These are phyloP conservation scores for Siniperca chuatsi DNA, from an alignment of 2,113 vertebrate genomes.

Conservation along the genomic window DNA sequence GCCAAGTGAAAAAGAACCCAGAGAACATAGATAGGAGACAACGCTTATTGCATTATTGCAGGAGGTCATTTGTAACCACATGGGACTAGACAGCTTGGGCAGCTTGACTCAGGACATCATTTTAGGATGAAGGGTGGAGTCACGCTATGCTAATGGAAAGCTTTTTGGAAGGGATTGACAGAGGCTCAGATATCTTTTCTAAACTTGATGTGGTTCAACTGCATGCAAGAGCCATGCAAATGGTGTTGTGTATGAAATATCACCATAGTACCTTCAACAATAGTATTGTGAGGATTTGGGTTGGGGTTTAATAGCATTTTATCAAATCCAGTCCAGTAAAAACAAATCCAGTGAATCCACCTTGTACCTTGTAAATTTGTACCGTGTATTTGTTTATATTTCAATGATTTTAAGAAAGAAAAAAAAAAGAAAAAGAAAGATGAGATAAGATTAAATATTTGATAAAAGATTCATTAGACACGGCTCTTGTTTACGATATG, in stretches of 20 bases:
- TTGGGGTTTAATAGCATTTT: neutral
- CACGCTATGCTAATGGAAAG: neutral
- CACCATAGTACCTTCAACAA: neutral
- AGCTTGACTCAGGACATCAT: conserved; percentile 69
- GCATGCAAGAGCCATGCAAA: neutral
- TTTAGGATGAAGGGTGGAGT: conserved; percentile 37
- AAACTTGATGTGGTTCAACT: neutral
- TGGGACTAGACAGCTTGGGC: conserved; percentile 63
- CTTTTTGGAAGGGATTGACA: conserved; percentile 2
- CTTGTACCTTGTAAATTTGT: neutral
- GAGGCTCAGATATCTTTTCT: neutral
- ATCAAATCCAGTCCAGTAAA: neutral
- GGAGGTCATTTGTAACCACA: conserved; percentile 80
- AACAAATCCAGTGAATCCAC: neutral
- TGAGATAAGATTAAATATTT: neutral
- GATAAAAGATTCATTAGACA: neutral
- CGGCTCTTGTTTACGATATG: neutral
- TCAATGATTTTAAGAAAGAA: neutral
- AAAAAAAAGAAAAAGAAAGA: neutral
- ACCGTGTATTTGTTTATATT: neutral
- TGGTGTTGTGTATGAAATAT: neutral
- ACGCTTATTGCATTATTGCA: conserved; percentile 82
- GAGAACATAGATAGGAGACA: conserved; percentile 79
- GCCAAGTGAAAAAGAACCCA: conserved; percentile 78
- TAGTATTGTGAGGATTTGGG: neutral